phyloP scores from a whole-genome alignment of 1,140 invertebrate genomes.

The Berghia stephanieae region DNA sequence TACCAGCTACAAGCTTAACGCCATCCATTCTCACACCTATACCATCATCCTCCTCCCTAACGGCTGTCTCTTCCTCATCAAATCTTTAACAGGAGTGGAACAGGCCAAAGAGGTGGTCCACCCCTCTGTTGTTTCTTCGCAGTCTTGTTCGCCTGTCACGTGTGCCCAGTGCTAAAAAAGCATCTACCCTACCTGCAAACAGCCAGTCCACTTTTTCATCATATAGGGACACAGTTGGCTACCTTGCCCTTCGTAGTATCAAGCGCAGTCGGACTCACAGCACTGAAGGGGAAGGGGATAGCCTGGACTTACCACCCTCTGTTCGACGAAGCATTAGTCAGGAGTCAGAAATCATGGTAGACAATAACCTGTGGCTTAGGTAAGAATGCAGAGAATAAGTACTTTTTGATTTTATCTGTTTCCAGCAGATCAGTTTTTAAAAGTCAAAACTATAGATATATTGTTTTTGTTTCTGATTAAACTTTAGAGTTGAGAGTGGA shows the following conservation, averaged over 20 bases:
- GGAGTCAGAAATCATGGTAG: conserved; percentile 39
- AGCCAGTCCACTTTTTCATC: conserved; percentile 48
- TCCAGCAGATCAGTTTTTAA: not conserved
- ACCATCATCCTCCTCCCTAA: conserved; percentile 42
- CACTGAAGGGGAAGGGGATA: conserved; percentile 55
- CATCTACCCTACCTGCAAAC: conserved; percentile 33
- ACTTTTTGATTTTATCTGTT: not conserved
- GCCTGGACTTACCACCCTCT: not conserved
- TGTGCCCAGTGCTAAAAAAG: conserved; percentile 54
- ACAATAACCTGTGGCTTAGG: conserved; percentile 42
- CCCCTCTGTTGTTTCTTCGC: conserved; percentile 56
- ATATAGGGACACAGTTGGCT: conserved; percentile 74
- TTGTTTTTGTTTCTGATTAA: conserved; percentile 11
- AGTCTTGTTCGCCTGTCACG: conserved; percentile 56
- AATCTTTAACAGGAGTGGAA: not conserved
- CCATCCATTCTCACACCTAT: conserved; percentile 11
- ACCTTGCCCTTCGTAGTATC: conserved; percentile 80
- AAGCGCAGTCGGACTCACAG: conserved; percentile 72
- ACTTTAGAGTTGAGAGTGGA: too few relatives aligned
- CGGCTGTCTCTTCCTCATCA: conserved; percentile 44
- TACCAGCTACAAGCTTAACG: conserved; percentile 34
- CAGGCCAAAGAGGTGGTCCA: conserved; percentile 42
- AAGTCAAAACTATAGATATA: not conserved
- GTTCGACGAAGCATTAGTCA: conserved; percentile 34
- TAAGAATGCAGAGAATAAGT: not conserved